Evolutionary conservation across 2,888 invertebrate species (phyloP), one percentile per base, ranked within the genome.

Genomic region (Trichopria drosophilae): DNA sequence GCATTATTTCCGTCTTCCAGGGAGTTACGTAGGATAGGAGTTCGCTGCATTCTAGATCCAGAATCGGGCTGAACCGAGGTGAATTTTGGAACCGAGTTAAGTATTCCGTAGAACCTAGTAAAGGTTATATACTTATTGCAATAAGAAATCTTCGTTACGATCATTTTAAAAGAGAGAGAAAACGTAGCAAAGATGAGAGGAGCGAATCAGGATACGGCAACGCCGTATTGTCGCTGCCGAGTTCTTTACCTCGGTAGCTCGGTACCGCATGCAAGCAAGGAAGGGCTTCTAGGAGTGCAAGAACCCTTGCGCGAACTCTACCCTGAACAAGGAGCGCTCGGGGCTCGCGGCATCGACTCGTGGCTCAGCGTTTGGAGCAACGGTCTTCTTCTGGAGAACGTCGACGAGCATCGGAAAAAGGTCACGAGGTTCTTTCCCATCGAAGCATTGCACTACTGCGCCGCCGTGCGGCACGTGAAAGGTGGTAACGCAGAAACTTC

Each of bases 291-390:
- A 72, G 95, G 94, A 49, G 93, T 97, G 61, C 98, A 99, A 80
- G 96, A 98, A 75, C 98, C 98, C 2, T 78, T 99, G 64, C 86
- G 92, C 64, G 97, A 96, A 69, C 80, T 97, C 51, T 99, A 99
- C 77, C 95, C 97, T 51, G 93, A 94, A 61, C 93, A 93, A 78
- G 93, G 94, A 53, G 89, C 92, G 53, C 82, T 90, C 55, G 86
- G 90, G 6, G 88, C 91, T 60, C 84, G 90, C 71, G 92, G 98
- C 67, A 91, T 95, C 69, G 93, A 94, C 79, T 93, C 96, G 61
- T 95, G 95, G 93, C 81, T 98, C 45, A 93, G 93, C 62, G 94
- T 99, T 42, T 96, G 95, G 92, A 93, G 93, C 58, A 96, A 96
- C 73, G 98, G 98, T 40, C 86, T 99, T 59, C 77, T 93, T 39